These are phyloP conservation scores for Scolanthus callimorphus DNA, from an alignment of 92 coral and sea anemone genomes.

Conservation along the genomic window DNA sequence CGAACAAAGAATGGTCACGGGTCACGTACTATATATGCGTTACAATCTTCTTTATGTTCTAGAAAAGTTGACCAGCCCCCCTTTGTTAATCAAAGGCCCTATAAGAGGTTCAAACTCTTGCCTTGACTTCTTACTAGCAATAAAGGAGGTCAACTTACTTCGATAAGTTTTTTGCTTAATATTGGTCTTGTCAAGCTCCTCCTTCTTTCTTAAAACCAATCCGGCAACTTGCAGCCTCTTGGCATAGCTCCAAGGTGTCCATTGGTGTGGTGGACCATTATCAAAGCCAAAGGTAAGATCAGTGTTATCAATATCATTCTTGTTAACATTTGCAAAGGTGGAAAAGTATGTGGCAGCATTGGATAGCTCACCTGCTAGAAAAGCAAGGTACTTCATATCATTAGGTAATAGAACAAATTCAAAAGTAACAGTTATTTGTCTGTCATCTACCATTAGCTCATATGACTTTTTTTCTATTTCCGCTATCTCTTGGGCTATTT, in stretches of 20 bases:
- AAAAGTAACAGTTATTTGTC: conserved; percentile 28
- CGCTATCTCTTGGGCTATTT: conserved; percentile 38
- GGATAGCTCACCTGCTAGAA: conserved; percentile 53
- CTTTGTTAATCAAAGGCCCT: too few species aligned
- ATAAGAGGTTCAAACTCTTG: too few species aligned
- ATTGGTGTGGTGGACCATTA: conserved; percentile 4
- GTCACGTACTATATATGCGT: too few species aligned
- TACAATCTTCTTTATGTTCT: too few species aligned
- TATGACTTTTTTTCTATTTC: conserved; percentile 29
- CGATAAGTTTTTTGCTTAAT: conserved; percentile 18
- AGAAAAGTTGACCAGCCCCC: too few species aligned
- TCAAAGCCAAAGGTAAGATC: conserved; percentile 32
- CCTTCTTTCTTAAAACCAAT: conserved; percentile 28
- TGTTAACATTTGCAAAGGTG: conserved; percentile 55
- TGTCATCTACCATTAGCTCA: conserved; percentile 31
- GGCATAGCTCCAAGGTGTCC: conserved; percentile 49
- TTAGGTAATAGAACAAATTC: conserved; percentile 45
- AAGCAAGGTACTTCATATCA: conserved; percentile 58
- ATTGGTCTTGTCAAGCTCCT: background rate
- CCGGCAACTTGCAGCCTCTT: conserved; percentile 41
- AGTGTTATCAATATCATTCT: conserved; percentile 29
- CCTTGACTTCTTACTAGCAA: conserved; percentile 40
- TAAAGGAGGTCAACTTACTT: conserved; percentile 27
- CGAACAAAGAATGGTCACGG: too few species aligned
- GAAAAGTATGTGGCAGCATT: conserved; percentile 55